A percentile compares a stretch with the other conserved stretches of the same genome.
These are phyloP conservation scores for Oreohelix idahoensis DNA, from an alignment of 1,140 invertebrate genomes.

Conservation along the genomic window DNA sequence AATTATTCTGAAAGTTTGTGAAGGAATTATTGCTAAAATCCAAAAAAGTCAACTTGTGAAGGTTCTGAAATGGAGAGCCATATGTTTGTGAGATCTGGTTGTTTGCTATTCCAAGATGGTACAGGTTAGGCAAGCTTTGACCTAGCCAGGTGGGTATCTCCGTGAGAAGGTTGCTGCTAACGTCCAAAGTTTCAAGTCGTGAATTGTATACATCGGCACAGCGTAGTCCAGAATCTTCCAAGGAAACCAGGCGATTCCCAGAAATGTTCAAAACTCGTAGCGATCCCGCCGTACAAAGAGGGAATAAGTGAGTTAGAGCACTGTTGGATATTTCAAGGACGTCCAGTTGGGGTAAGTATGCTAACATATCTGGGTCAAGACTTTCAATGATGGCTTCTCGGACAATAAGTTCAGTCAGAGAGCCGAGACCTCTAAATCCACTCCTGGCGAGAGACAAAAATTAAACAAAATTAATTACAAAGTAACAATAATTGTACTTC, in stretches of 20 bases:
- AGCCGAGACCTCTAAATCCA: conserved; percentile 45
- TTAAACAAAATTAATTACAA: conserved; percentile 39
- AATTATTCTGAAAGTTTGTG: background rate
- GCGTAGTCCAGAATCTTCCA: conserved; percentile 37
- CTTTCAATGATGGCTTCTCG: conserved; percentile 34
- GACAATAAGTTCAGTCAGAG: conserved; percentile 41
- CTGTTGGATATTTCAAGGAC: conserved; percentile 46
- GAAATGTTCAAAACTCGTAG: conserved; percentile 44
- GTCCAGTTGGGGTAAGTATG: conserved; percentile 27
- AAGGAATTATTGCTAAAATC: conserved; percentile 45
- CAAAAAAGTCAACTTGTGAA: conserved; percentile 31
- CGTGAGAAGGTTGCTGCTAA: conserved; percentile 45
- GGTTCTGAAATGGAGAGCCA: conserved; percentile 11
- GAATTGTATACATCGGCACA: conserved; percentile 23
- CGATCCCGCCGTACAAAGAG: conserved; percentile 30
- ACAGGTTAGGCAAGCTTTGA: conserved; percentile 37
- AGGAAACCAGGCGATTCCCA: conserved; percentile 32
- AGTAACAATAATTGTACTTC: too few species aligned
- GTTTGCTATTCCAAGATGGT: conserved; percentile 35
- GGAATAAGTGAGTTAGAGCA: conserved; percentile 29
- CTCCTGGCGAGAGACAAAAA: conserved; percentile 20
- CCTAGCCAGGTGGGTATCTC: conserved; percentile 34
- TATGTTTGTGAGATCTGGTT: conserved; percentile 43
- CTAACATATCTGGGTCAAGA: conserved; percentile 39
- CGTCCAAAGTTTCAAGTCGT: conserved; percentile 40